These are phyloP conservation scores for Strongylocentrotus purpuratus DNA, from an alignment of 35 echinoderm and acorn worm genomes.

Conservation along the genomic window DNA sequence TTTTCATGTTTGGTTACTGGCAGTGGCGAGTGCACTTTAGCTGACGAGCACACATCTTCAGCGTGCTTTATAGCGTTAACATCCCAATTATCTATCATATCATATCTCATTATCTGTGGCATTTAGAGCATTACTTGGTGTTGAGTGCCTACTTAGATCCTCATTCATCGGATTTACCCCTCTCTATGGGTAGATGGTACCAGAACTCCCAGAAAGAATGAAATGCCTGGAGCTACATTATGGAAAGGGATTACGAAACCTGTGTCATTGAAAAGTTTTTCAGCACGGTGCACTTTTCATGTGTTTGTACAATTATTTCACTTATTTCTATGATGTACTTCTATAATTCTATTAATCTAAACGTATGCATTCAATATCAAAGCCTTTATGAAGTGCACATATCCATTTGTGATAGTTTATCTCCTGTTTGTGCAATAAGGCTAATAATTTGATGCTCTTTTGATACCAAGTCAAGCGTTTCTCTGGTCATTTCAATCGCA, in stretches of 20 bases:
- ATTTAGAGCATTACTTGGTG: slow-evolving; percentile 7
- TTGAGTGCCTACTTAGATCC: background rate
- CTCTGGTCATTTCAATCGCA: background rate
- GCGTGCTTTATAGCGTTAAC: background rate
- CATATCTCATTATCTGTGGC: background rate
- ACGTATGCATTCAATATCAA: background rate
- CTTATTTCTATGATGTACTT: no score
- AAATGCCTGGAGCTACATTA: background rate
- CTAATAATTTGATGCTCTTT: background rate
- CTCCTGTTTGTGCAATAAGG: background rate
- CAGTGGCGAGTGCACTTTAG: background rate
- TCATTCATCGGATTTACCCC: background rate
- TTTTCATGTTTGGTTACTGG: background rate
- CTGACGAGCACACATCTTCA: no score
- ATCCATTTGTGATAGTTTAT: background rate
- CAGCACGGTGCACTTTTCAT: background rate
- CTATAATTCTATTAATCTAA: background rate
- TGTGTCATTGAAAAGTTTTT: background rate
- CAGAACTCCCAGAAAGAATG: background rate
- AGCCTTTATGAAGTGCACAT: background rate
- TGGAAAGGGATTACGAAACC: background rate
- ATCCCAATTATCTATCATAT: background rate
- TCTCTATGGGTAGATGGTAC: background rate
- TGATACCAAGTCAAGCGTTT: background rate
- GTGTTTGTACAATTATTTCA: background rate